Percentiles rank a stretch among this genome's conserved stretches.
These are phyloP conservation scores for Ophthalmotilapia sp. DNA, from an alignment of 2,113 vertebrate genomes.

Conservation along the genomic window DNA sequence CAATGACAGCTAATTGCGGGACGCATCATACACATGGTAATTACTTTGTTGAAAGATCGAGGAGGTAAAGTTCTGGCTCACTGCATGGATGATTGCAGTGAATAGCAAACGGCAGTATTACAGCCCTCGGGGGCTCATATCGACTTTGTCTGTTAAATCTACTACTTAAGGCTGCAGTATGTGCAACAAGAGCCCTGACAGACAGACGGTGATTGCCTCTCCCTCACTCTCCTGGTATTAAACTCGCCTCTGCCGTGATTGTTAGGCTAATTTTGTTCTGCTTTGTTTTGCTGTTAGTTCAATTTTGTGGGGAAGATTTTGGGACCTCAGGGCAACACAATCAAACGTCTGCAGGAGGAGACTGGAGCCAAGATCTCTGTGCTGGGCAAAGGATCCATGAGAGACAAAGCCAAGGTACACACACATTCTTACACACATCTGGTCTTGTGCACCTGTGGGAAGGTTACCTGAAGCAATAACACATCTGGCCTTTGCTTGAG, in stretches of 20 bases:
- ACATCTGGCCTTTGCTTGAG: constrained; percentile 28
- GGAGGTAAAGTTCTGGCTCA: neutral
- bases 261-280: neutral
- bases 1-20: neutral
- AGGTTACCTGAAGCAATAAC: constrained; percentile 8
- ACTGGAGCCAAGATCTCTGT: constrained; percentile 99
- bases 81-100: neutral
- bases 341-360: constrained; percentile 97
- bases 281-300: constrained; percentile 74
- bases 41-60: neutral
- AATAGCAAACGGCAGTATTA: neutral
- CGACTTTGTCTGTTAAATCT: constrained; percentile 19
- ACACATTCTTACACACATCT: neutral
- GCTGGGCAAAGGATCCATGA: constrained; percentile 97
- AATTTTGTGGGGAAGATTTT: constrained; percentile 98
- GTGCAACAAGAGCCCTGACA: neutral
- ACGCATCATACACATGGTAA: neutral
- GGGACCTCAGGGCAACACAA: constrained; percentile 97
- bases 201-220: neutral
- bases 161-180: constrained; percentile 4
- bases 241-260: neutral
- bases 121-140: neutral
- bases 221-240: neutral
- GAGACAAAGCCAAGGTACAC: constrained; percentile 93
- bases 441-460: neutral